Conservation (phyloP, 2,888 invertebrate genomes). For the Leptinotarsa rubiginosa region DNA sequence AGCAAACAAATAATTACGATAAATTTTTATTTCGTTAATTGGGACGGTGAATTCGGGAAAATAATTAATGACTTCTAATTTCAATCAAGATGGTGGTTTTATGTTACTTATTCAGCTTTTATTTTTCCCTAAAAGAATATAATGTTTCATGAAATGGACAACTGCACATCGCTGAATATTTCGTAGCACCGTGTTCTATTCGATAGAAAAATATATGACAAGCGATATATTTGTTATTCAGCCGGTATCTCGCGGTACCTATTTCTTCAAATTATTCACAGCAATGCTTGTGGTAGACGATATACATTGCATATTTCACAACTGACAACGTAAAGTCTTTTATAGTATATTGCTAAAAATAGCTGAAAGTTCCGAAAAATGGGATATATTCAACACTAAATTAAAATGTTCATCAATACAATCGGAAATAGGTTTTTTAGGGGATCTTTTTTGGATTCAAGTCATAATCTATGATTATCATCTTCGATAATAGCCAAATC, state of each 20-base stretch:
- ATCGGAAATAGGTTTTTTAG: too few relatives aligned
- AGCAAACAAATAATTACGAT: too few relatives aligned
- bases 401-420: too few relatives aligned
- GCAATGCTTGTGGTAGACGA: neutral
- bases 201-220: constrained; percentile 4
- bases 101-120: too few relatives aligned
- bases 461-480: too few relatives aligned
- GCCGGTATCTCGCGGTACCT: neutral
- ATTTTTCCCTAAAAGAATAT: too few relatives aligned
- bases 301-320: constrained; percentile 2
- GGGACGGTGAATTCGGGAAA: too few relatives aligned
- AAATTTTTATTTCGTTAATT: too few relatives aligned
- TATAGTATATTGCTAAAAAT: neutral
- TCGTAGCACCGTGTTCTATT: neutral
- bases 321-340: neutral
- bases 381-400: neutral
- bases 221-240: neutral
- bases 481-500: too few relatives aligned
- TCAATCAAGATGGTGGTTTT: too few relatives aligned
- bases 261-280: constrained; percentile 11
- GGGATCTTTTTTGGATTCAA: too few relatives aligned
- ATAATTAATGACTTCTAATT: too few relatives aligned
- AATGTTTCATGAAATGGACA: neutral
- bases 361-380: neutral
- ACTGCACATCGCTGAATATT: neutral